Conservation (phyloP, 1,140 invertebrate genomes). For the Acromyrmex echinatior region DNA sequence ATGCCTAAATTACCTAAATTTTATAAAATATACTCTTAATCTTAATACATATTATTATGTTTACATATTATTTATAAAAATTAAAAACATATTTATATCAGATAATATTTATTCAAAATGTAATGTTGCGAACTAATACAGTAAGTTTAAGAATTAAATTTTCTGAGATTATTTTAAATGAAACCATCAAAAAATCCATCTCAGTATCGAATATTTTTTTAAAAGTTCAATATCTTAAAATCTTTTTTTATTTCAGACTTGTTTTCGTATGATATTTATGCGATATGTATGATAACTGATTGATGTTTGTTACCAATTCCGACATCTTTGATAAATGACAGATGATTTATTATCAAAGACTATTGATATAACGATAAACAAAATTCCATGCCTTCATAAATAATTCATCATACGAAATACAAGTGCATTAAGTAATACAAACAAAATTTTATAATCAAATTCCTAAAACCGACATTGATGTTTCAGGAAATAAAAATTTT, state of each 20-base stretch:
- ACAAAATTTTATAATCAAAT: slow-evolving; percentile 37
- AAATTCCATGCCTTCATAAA: slow-evolving; percentile 6
- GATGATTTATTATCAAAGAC: not conserved
- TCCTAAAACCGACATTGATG: not conserved
- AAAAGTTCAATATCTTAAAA: slow-evolving; percentile 16
- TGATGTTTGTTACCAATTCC: not conserved
- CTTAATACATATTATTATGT: not conserved
- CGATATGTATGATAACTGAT: not conserved
- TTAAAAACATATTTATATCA: not conserved
- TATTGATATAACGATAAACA: not conserved
- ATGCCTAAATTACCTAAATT: too few species aligned
- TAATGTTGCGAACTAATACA: not conserved
- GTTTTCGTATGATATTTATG: not conserved
- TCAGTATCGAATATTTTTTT: not conserved
- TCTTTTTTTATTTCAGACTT: not conserved
- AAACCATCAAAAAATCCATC: not conserved
- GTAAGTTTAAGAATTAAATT: not conserved
- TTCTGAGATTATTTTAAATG: not conserved
- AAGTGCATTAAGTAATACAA: not conserved
- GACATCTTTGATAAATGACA: not conserved
- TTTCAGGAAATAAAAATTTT: not conserved
- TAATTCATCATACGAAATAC: slow-evolving; percentile 15
- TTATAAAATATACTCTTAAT: too few species aligned
- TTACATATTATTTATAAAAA: not conserved
- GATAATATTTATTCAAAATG: not conserved